These are phyloP conservation scores for Numida meleagris DNA, from an alignment of 2,113 vertebrate species.

Conservation along the genomic window DNA sequence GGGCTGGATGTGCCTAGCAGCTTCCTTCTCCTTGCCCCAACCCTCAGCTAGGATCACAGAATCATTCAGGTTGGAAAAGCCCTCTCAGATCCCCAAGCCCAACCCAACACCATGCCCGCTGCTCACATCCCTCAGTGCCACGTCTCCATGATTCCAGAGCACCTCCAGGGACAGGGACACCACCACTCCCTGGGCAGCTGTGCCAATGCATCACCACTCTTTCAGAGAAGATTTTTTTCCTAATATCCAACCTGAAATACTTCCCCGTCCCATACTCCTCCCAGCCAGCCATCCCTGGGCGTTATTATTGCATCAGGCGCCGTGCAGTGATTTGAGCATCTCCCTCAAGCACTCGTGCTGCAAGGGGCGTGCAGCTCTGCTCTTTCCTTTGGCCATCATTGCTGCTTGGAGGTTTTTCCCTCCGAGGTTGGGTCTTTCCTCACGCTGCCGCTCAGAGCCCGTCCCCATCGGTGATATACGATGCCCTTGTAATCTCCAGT, in stretches of 20 bases:
- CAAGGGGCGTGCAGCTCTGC: not conserved
- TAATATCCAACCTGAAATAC: not conserved
- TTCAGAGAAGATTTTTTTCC: too few relatives aligned
- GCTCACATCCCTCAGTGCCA: too few relatives aligned
- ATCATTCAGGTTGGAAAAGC: too few relatives aligned
- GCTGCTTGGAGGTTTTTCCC: not conserved
- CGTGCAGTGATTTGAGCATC: too few relatives aligned
- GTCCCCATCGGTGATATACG: constrained; percentile 3
- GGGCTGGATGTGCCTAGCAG: not conserved
- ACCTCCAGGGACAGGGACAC: too few relatives aligned
- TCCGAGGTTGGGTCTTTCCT: not conserved
- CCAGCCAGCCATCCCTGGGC: not conserved
- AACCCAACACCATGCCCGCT: too few relatives aligned
- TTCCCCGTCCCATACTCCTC: fast-evolving
- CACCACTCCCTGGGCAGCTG: too few relatives aligned
- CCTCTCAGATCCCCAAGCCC: too few relatives aligned
- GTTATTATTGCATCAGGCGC: not conserved
- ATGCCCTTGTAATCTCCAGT: constrained; percentile 44
- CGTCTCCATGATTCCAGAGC: too few relatives aligned
- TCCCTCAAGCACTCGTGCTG: not conserved
- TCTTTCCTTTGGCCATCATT: not conserved
- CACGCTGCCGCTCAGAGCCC: not conserved
- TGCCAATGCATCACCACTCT: too few relatives aligned
- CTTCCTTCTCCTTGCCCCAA: not conserved
- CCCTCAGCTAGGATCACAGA: not conserved